A percentile compares a stretch with the other conserved stretches of the same genome.
Conservation (phyloP, 2,888 invertebrate genomes). For the Abrostola tripartita region DNA sequence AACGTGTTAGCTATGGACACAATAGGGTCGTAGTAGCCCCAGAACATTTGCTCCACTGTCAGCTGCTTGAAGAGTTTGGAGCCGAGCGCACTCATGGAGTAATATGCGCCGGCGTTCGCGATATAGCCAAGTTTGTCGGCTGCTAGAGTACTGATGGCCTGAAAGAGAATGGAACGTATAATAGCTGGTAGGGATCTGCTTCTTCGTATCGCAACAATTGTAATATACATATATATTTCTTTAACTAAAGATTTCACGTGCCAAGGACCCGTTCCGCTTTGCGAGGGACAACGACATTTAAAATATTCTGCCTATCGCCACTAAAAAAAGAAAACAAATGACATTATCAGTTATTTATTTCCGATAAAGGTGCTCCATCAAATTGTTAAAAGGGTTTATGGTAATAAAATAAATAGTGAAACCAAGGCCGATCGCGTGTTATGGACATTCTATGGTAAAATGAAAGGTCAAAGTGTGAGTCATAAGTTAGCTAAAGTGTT, state of each 20-base stretch:
- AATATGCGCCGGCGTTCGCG: conserved; percentile 90
- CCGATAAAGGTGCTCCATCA: conserved; percentile 1
- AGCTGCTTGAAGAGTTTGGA: conserved; percentile 90
- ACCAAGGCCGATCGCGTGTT: neutral
- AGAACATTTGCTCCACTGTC: conserved; percentile 92
- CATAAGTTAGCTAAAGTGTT: neutral
- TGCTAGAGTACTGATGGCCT: conserved; percentile 81
- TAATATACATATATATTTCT: no score
- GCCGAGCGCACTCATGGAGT: conserved; percentile 89
- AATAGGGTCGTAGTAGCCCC: conserved; percentile 94
- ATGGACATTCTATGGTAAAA: neutral
- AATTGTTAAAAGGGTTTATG: neutral
- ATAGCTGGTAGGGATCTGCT: neutral
- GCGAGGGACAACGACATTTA: no score
- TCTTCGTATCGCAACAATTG: no score
- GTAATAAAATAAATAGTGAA: neutral
- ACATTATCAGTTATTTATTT: neutral
- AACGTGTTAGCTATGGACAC: conserved; percentile 92
- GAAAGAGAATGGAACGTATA: conserved; percentile 25
- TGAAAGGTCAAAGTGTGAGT: neutral
- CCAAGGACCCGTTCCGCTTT: no score
- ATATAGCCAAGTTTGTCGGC: conserved; percentile 81
- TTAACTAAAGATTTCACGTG: no score
- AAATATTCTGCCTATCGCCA: neutral
- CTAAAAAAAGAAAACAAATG: neutral